Conservation (phyloP, 2,113 vertebrate genomes). For the Diphyllodes magnificus region DNA sequence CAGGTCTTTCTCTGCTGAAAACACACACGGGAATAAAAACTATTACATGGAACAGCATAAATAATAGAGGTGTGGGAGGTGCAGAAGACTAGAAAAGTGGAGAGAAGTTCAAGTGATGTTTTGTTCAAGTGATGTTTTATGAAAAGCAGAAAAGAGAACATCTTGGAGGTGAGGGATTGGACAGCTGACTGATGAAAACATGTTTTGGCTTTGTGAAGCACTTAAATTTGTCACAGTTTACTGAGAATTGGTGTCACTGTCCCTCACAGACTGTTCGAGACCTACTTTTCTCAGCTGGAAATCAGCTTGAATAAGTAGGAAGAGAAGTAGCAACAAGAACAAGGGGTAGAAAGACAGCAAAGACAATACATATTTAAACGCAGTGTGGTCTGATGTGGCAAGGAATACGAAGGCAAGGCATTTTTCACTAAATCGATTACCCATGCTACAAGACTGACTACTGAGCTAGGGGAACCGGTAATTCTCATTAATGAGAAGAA, state of each 20-base stretch:
- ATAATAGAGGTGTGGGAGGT: neutral
- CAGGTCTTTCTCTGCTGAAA: neutral
- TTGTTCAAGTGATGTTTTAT: neutral
- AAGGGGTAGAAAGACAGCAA: neutral
- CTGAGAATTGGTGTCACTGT: neutral
- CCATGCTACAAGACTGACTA: neutral
- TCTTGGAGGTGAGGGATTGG: neutral
- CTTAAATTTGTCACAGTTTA: neutral
- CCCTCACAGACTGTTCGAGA: neutral
- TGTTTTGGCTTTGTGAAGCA: neutral
- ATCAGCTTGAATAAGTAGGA: neutral
- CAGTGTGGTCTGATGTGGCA: neutral
- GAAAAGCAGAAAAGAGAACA: neutral
- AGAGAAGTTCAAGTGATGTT: neutral
- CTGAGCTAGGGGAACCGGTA: neutral
- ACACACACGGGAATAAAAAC: neutral
- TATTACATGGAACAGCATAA: neutral
- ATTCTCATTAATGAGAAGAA: neutral
- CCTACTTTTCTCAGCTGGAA: neutral
- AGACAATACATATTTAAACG: neutral
- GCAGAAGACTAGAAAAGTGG: neutral
- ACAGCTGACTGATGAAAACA: neutral
- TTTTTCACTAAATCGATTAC: neutral
- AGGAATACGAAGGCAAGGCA: neutral
- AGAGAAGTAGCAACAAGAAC: neutral